Evolutionary conservation across 2,888 invertebrate species (phyloP).

Genomic region (Hydropsyche betteni): DNA sequence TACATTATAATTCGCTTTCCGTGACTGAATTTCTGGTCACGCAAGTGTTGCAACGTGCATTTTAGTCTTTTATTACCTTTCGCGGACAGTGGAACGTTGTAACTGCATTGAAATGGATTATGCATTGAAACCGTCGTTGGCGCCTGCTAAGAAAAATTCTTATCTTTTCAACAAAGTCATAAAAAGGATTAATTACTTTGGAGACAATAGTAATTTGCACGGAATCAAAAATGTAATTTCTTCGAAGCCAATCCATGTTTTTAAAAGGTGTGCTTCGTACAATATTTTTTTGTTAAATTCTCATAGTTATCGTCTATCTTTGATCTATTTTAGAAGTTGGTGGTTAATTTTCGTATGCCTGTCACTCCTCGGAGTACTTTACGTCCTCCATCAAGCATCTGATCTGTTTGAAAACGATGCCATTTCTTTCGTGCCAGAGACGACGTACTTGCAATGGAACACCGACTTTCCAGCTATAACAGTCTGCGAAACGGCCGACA

Average conservation of each 20-base stretch:
- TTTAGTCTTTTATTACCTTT: background rate
- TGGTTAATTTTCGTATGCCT: conserved; percentile 65
- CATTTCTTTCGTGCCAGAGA: conserved; percentile 64
- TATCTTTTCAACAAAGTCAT: background rate
- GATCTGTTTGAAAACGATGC: conserved; percentile 64
- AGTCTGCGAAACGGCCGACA: conserved; percentile 65
- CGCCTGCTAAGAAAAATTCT: background rate
- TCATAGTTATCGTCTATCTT: no score
- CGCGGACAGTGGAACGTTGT: no score
- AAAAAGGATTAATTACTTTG: conserved; percentile 55
- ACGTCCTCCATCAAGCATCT: conserved; percentile 63
- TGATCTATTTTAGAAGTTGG: conserved; percentile 59
- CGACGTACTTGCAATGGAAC: conserved; percentile 70
- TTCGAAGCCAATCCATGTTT: conserved; percentile 54
- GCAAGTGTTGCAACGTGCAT: no score
- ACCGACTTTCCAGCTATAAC: conserved; percentile 71
- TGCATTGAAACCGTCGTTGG: background rate
- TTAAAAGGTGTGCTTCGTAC: conserved; percentile 55
- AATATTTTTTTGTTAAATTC: background rate
- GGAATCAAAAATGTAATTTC: conserved; percentile 59
- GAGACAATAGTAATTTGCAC: conserved; percentile 58
- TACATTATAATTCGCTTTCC: no score
- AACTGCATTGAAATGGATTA: conserved; percentile 1
- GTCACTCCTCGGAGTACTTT: conserved; percentile 60
- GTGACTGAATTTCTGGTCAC: no score